Conservation (phyloP, 2,113 vertebrate genomes). For the Otus sunia region DNA sequence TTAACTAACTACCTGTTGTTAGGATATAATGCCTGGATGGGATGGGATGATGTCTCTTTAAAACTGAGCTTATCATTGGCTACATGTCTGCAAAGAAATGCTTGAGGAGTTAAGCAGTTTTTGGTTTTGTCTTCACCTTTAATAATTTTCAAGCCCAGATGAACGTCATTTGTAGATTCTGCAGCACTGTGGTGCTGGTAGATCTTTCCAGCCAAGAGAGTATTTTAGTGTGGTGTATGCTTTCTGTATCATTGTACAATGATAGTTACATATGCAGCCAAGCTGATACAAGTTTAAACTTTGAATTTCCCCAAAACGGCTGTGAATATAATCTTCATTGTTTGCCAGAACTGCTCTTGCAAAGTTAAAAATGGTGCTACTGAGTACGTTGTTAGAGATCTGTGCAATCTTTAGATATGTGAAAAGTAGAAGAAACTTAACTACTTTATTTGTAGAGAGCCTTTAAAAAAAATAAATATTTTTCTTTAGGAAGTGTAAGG, state of each 20-base stretch:
- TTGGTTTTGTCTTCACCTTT: not conserved
- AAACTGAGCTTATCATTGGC: not conserved
- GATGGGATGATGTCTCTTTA: not conserved
- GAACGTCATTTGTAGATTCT: not conserved
- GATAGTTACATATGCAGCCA: not conserved
- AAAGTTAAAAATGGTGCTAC: not conserved
- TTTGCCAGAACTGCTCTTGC: not conserved
- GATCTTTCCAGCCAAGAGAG: not conserved
- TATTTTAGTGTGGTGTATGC: not conserved
- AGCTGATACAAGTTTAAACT: not conserved
- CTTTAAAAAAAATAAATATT: not conserved
- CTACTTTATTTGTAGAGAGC: not conserved
- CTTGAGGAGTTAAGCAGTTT: not conserved
- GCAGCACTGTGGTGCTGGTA: not conserved
- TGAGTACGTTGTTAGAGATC: not conserved
- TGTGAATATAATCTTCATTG: not conserved
- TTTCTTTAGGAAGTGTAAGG: not conserved
- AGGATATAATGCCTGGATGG: not conserved
- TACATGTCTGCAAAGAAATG: not conserved
- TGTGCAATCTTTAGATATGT: not conserved
- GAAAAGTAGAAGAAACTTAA: not conserved
- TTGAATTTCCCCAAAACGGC: not conserved
- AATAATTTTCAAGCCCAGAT: not conserved
- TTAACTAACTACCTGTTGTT: not conserved
- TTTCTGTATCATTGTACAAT: not conserved